phyloP scores from a whole-genome alignment of 2,888 invertebrate species.

The Ernsta delagoae region DNA sequence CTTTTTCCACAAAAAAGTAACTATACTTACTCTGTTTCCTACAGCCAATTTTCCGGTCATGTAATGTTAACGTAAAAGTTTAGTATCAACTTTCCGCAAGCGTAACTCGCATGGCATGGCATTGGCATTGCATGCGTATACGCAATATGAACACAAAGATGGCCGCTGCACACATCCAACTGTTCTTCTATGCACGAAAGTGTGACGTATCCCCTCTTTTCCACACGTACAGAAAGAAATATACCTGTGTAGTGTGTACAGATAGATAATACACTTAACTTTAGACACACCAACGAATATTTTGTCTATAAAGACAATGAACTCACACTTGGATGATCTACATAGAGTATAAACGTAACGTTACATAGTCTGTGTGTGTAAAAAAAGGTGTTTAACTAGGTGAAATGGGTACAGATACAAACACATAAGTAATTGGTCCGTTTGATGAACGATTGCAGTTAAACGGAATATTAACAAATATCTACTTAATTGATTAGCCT shows the following conservation, averaged over 20 bases:
- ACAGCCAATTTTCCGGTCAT: constrained; percentile 72
- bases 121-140: constrained; percentile 82
- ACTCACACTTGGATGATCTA: constrained; percentile 41
- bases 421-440: constrained; percentile 38
- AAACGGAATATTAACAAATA: constrained; percentile 59
- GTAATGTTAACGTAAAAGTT: constrained; percentile 73
- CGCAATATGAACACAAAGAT: constrained; percentile 73
- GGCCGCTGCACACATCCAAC: constrained; percentile 39
- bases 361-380: constrained; percentile 62
- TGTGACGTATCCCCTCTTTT: constrained; percentile 49
- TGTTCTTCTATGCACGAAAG: constrained; percentile 46
- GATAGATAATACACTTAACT: not conserved
- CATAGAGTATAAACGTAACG: constrained; percentile 45
- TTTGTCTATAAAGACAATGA: constrained; percentile 23
- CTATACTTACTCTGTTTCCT: constrained; percentile 47
- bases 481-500: constrained; percentile 50
- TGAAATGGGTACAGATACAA: constrained; percentile 75
- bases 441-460: constrained; percentile 51
- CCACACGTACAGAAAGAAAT: constrained; percentile 50
- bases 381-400: constrained; percentile 81
- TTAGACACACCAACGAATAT: constrained; percentile 28
- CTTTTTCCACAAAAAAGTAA: constrained; percentile 39
- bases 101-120: constrained; percentile 68
- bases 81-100: constrained; percentile 68
- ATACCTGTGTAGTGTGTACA: constrained; percentile 28